phyloP scores from a whole-genome alignment of 2,888 invertebrate genomes.

The Aradus depressus region DNA sequence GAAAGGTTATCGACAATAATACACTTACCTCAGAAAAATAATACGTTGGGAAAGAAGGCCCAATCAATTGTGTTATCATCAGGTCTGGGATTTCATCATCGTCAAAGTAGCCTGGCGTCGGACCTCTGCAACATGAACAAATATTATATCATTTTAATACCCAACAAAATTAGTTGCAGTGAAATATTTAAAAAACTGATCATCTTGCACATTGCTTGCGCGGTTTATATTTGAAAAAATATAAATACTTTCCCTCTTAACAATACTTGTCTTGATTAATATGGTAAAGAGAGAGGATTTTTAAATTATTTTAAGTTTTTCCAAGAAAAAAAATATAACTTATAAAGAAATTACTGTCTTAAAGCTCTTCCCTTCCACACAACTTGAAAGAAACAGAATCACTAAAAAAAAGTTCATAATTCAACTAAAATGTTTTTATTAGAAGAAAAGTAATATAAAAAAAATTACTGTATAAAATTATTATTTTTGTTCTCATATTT shows the following conservation, averaged over 20 bases:
- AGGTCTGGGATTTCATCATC: slow-evolving; percentile 66
- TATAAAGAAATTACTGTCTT: too few relatives aligned
- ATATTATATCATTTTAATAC: background rate
- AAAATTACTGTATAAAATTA: too few relatives aligned
- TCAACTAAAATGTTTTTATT: too few relatives aligned
- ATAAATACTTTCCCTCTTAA: too few relatives aligned
- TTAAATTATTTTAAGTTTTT: background rate
- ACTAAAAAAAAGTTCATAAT: too few relatives aligned
- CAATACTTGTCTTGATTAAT: too few relatives aligned
- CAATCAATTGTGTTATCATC: slow-evolving; percentile 56
- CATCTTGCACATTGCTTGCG: background rate
- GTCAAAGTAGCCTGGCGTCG: slow-evolving; percentile 67
- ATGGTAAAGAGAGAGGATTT: background rate
- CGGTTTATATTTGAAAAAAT: background rate
- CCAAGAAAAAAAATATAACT: too few relatives aligned
- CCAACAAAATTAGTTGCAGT: background rate
- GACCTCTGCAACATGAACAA: slow-evolving; percentile 43
- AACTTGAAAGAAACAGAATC: background rate
- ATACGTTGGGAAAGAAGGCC: slow-evolving; percentile 60
- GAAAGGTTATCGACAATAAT: background rate
- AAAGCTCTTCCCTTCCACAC: background rate
- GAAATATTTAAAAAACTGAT: too few relatives aligned
- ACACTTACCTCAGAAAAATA: slow-evolving; percentile 53
- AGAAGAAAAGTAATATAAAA: too few relatives aligned
- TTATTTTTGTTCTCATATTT: too few relatives aligned